Percentiles rank a stretch among this genome's conserved stretches.
Conservation (phyloP, 2,797 vertebrate genomes). For the Myotis myotis region DNA sequence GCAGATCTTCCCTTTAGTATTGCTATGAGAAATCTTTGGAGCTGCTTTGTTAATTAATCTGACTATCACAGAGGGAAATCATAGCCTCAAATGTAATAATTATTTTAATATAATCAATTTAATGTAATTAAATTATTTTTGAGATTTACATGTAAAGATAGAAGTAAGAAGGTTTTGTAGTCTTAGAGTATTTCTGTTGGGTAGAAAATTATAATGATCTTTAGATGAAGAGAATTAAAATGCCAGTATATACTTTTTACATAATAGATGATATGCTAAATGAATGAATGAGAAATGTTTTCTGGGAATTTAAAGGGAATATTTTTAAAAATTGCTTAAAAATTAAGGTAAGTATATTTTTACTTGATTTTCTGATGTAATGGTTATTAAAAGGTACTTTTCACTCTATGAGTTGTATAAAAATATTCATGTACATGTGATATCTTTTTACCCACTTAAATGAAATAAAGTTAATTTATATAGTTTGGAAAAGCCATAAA, state of each 20-base stretch:
- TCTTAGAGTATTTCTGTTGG: background rate
- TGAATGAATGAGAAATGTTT: slow-evolving; percentile 28
- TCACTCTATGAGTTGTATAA: background rate
- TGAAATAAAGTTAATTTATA: slow-evolving; percentile 3
- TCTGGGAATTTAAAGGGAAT: background rate
- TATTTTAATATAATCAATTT: too few species aligned
- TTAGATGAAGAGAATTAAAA: slow-evolving; percentile 34
- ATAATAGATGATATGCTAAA: background rate
- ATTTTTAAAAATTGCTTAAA: background rate
- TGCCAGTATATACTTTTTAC: background rate
- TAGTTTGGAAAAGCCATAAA: background rate
- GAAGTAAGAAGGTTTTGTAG: background rate
- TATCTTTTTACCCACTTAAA: slow-evolving; percentile 8
- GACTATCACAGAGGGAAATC: background rate
- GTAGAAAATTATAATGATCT: background rate
- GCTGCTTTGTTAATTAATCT: slow-evolving; percentile 24
- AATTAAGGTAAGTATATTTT: slow-evolving; percentile 18
- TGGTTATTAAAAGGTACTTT: background rate
- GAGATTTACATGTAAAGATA: slow-evolving; percentile 13
- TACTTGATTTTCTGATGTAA: background rate
- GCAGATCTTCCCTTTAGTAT: background rate
- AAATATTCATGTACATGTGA: background rate
- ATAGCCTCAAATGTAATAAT: background rate
- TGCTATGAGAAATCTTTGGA: background rate
- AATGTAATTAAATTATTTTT: background rate